Evolutionary conservation across 2,113 vertebrate species (phyloP), one percentile per base, ranked within the genome.

Genomic region (Hepsetus odoe): DNA sequence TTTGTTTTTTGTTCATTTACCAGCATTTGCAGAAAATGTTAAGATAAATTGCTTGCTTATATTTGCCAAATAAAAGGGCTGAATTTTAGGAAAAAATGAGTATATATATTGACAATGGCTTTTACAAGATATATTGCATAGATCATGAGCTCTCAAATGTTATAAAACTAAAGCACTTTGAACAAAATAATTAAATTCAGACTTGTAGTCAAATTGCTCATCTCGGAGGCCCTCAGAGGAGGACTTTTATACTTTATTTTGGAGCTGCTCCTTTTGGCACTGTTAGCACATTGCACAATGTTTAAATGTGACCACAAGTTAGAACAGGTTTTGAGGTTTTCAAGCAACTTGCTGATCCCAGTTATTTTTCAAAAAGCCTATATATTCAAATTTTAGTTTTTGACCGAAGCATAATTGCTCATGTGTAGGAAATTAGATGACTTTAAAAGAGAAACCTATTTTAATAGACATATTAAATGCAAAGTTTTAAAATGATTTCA

Each of bases 241-340:
- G 76, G 78, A 3, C 55, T 69, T 49, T 59, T 76, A 72, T 82
- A 66, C 65, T 73, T 72, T 53, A 42, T 73, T 30, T 77, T 74
- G n/a, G 14, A 77, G 67, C 61, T 42, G 44, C n/a, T 65, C 1
- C 59, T 46, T 42, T 75, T 83, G 82, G 72, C 82, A 35, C 11
- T 20, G 8, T 78, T 64, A 20, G 59, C 51, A 59, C 30, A 79
- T 86, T 69, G 68, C 26, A 69, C 72, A 78, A 69, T 53, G 68
- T 20, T 26, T 80, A 82, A 74, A 85, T 87, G 76, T 85, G 61
- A 72, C 51, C 81, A 81, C 33, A 55, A 67, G 64, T 71, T 53
- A 28, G 66, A 82, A 80, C 69, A 56, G 20, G 80, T 65, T 84
- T 86, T 79, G 75, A 72, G 26, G 80, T 65, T 84, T 86, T 79